Evolutionary conservation across 1,140 invertebrate species (phyloP), one percentile per base, ranked within the genome.

Genomic region (Hyles vespertilio): DNA sequence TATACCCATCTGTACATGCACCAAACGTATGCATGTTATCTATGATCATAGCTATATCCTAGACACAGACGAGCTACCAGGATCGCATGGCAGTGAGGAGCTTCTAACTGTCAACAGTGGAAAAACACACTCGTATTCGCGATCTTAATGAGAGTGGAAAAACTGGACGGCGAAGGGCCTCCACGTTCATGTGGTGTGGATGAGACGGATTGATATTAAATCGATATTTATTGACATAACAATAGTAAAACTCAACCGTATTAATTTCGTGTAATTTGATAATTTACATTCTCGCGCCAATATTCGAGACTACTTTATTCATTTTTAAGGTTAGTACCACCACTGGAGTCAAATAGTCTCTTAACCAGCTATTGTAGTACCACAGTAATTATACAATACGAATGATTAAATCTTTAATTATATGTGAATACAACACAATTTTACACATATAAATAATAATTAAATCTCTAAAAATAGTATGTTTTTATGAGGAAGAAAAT

Each of bases 131-230:
- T 70, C 58, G 69, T 72, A 79, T 71, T 70, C 55, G 77, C 72
- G 72, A 79, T 87, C 81, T 83, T 85, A 87, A 87, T 85, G 82
- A 87, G 82, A 85, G 78, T 85, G 79, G 84, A 85, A 82, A 85
- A 87, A 87, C 84, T 79, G 82, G 84, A 74, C 75, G 65, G 56
- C 59, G 67, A 72, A 81, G 74, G 77, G 72, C 71, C 60, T 55
- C 36, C 45, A 11, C 58, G 62, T 54, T 63, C 40, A 72, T 48
- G 56, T 71, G 58, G 33, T 67, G 43, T 72, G 79, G 83, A 86
- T 67, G 69, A 10, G 68, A 40, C 49, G 51, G 36, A 2, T 40
- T 40, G 36, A 5, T 40, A 40, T 40, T 5, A 40, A 8, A 40
- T 40, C 1, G 22, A 22, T 22, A 22, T 22, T 22, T 22, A 22